Evolutionary conservation across 2,888 invertebrate genomes (phyloP), one percentile per base, ranked within the genome.

Genomic region (Lamproptera curius): DNA sequence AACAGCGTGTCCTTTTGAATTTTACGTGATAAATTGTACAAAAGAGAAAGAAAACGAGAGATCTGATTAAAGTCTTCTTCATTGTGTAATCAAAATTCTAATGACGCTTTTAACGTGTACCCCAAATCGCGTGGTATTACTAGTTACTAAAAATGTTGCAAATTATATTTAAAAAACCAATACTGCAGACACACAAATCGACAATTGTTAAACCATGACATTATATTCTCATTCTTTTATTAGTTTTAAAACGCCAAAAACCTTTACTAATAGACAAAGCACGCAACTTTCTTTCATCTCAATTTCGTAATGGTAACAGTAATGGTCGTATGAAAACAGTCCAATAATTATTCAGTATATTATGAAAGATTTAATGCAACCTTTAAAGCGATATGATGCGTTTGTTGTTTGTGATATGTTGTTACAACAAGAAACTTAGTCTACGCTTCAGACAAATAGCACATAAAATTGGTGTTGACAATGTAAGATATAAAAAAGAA

Each of bases 11-110:
- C 76, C 73, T 76, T 76, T 73, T 76, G 60, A 67, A 68, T 70
- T 72, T 74, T 72, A 77, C 83, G 83, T 84, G 83, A 84, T 82
- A 79, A 75, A 76, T 74, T 81, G 83, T 84, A 83, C 82, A 85
- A 85, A 45, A 81, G 56, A 73, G 4, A 23, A 10, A 10, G 13
- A 20, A 20, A 5, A 31, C 13, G 31, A 35, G 70, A 81, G 78
- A 86, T 82, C 81, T 81, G 77, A 80, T 67, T 71, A 61, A 69
- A 76, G 71, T 80, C 74, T 79, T 77, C 75, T 73, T 71, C 67
- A 61, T 72, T 73, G 65, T 73, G 65, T 69, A 48, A 65, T 61
- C 71, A 65, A 76, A 73, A 68, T 73, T 71, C 69, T 76, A 76
- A 74, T 75, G 73, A 73, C 71, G 64, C 76, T 57, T 61, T 52